Percentiles rank a stretch among this genome's conserved stretches.
These are phyloP conservation scores for Epinephelus coioides DNA, from an alignment of 2,797 vertebrate species.

Conservation along the genomic window DNA sequence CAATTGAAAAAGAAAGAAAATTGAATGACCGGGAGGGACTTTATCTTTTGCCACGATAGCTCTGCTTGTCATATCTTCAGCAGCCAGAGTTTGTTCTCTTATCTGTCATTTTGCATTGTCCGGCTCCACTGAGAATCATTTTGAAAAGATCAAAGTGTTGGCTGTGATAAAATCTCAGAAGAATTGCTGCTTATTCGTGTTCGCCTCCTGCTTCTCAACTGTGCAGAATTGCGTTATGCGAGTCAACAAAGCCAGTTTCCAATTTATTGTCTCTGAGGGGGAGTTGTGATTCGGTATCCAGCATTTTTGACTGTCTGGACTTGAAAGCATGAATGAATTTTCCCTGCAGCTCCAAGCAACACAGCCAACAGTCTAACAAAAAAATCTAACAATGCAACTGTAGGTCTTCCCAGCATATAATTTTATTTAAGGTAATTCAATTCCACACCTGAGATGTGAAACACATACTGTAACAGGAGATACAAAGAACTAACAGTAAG, in stretches of 20 bases:
- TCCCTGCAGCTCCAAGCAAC: conserved; percentile 39
- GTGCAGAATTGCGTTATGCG: conserved; percentile 50
- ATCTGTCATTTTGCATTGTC: conserved; percentile 41
- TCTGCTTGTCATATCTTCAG: conserved; percentile 9
- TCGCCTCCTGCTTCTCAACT: conserved; percentile 38
- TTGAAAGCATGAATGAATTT: conserved; percentile 54
- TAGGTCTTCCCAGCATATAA: neutral
- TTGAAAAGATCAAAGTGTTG: conserved; percentile 46
- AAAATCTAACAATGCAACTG: neutral
- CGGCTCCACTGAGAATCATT: conserved; percentile 35
- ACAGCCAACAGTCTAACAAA: conserved; percentile 21
- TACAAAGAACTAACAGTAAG: conserved; percentile 3
- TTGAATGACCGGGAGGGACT: neutral
- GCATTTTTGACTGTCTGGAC: conserved; percentile 37
- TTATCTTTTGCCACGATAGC: neutral
- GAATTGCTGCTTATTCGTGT: conserved; percentile 18
- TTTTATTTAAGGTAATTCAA: conserved; percentile 36
- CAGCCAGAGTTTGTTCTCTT: conserved; percentile 21
- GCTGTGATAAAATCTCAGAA: conserved; percentile 48
- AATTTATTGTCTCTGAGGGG: conserved; percentile 33
- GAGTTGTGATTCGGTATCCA: conserved; percentile 42
- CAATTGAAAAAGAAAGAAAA: neutral
- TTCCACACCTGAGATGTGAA: conserved; percentile 32
- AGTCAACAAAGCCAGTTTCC: conserved; percentile 57
- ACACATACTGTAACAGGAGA: conserved; percentile 23